These are phyloP conservation scores for Chrysogorgia sp. DNA, from an alignment of 92 coral and sea anemone genomes.

Conservation along the genomic window DNA sequence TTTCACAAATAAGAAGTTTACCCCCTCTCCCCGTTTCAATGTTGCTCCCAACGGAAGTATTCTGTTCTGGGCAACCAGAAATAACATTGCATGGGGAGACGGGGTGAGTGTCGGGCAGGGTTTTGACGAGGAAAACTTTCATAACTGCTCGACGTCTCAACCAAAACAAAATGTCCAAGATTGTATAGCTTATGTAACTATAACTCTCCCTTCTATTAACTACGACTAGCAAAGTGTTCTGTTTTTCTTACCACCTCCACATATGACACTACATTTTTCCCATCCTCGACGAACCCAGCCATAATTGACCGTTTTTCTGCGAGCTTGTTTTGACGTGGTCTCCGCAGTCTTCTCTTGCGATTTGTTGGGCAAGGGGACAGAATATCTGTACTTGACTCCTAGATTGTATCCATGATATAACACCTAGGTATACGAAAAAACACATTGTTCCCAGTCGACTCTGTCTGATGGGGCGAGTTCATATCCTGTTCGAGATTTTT, in stretches of 20 bases:
- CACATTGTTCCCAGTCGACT: too few species aligned
- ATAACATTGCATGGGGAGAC: too few species aligned
- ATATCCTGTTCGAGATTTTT: neutral
- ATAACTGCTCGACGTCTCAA: too few species aligned
- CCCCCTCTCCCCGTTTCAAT: too few species aligned
- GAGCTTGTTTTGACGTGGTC: conserved; percentile 21
- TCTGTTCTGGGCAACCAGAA: too few species aligned
- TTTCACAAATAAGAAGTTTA: too few species aligned
- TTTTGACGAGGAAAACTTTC: too few species aligned
- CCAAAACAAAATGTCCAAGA: too few species aligned
- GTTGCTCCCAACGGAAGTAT: too few species aligned
- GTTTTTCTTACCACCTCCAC: conserved; percentile 74
- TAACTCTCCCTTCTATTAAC: neutral
- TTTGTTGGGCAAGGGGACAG: conserved; percentile 73
- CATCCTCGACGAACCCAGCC: conserved; percentile 97
- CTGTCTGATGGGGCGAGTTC: too few species aligned
- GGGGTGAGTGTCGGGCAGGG: too few species aligned
- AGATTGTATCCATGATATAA: conserved; percentile 88
- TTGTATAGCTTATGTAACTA: neutral
- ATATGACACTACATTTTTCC: conserved; percentile 74
- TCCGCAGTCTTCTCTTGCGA: conserved; percentile 2
- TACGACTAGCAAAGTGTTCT: neutral
- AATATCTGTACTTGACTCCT: conserved; percentile 89
- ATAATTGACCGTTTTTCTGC: conserved; percentile 50
- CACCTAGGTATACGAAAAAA: conserved; percentile 55